A percentile compares a stretch with the other conserved stretches of the same genome.
These are phyloP conservation scores for Trachelus iudaicus DNA, from an alignment of 2,888 invertebrate species.

Conservation along the genomic window DNA sequence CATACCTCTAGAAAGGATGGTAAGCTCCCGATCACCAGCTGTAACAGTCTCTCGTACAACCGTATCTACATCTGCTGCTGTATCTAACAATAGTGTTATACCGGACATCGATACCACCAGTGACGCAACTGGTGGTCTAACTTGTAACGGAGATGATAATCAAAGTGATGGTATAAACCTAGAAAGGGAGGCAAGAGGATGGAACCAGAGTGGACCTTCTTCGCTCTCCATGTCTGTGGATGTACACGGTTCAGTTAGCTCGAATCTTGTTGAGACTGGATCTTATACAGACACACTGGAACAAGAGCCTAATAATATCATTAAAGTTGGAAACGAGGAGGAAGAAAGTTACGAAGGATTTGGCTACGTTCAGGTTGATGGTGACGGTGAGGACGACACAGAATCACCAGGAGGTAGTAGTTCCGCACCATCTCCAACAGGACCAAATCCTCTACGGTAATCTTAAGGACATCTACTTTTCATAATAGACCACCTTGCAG, in stretches of 20 bases:
- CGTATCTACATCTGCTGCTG: neutral
- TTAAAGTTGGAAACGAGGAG: slow-evolving; percentile 32
- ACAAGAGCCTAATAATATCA: slow-evolving; percentile 18
- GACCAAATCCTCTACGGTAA: slow-evolving; percentile 39
- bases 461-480: slow-evolving; percentile 9
- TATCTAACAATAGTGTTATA: neutral
- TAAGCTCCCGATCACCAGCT: slow-evolving; percentile 54
- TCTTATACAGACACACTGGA: slow-evolving; percentile 44
- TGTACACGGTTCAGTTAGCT: slow-evolving; percentile 37
- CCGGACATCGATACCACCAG: neutral
- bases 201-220: slow-evolving; percentile 52
- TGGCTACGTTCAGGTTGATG: slow-evolving; percentile 49
- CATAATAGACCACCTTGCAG: neutral
- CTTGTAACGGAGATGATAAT: neutral
- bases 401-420: slow-evolving; percentile 53
- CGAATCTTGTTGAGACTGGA: slow-evolving; percentile 23
- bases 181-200: slow-evolving; percentile 19
- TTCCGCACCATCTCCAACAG: slow-evolving; percentile 55
- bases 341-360: slow-evolving; percentile 62
- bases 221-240: slow-evolving; percentile 50
- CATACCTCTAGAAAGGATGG: slow-evolving; percentile 48
- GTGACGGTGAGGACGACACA: slow-evolving; percentile 34
- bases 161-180: neutral
- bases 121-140: neutral
- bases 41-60: slow-evolving; percentile 28